Base-by-base conservation (phyloP, 2,113 vertebrate species). In the zebrafish (Danio rerio) region DNA sequence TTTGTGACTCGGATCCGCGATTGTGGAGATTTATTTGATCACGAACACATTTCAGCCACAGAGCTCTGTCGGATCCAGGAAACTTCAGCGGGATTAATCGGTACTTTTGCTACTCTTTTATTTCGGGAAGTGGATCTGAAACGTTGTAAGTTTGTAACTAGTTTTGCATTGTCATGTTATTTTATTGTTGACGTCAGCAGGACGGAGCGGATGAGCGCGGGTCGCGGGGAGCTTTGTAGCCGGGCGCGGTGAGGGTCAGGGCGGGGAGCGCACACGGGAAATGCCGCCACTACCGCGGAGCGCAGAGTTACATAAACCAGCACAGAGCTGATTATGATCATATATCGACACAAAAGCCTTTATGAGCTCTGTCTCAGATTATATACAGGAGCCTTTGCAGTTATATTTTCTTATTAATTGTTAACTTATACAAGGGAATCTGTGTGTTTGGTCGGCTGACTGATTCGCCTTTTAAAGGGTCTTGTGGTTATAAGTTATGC, bases 181-280 rank as follows among this genome's bases (percentile, higher is more conserved):
- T 59, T 15, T 6, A 59, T 20, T 43, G 78, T 62, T 78, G 70
- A 15, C 56, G 50, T 7, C 15, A 49, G 31, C 59, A 56, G 16
- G 69, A 16, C 62, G 76, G 49, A 43, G 55, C 45, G 80, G 68
- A 69, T 58, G 55, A 56, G 2, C 12, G 83, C 66, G 65, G 84
- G 43, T 62, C 40, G 40, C 69, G 81, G 56, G 18, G 47, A 80
- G 21, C 69, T 45, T 53, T 82, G 76, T 18, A 70, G 84, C 82
- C 73, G 78, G 47, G 31, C 2, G 63, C 81, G 74, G 81, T 79
- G 70, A 53, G 86, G 90, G 89, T 91, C 86, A 92, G 90, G 88
- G 88, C 85, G 52, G 84, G 82, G 80, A 70, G 65, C 55, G 53
- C 21, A 42, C 21, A 78, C 31, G 72, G 81, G 63, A 87, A 80